These are phyloP conservation scores for Pseudochirops cupreus DNA, from an alignment of 2,797 vertebrate genomes.

Conservation along the genomic window DNA sequence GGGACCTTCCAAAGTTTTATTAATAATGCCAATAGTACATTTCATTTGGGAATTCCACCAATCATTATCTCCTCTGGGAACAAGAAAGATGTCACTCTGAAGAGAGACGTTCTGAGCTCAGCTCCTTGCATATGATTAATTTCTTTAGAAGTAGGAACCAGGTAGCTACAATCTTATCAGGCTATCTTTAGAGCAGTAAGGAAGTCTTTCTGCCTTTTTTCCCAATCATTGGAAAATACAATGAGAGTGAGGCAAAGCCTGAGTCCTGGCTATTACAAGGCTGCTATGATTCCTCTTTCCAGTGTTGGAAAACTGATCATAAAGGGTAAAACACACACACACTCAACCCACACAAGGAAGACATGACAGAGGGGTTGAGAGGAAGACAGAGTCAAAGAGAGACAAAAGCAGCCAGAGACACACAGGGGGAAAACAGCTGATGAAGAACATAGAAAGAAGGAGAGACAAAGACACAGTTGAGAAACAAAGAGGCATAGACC, in stretches of 20 bases:
- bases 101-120: not conserved
- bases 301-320: not conserved
- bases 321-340: not conserved
- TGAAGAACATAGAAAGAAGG: not conserved
- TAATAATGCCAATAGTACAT: not conserved
- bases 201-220: not conserved
- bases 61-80: not conserved
- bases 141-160: not conserved
- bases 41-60: not conserved
- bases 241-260: not conserved
- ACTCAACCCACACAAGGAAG: not conserved
- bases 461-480: not conserved
- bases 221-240: not conserved
- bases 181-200: not conserved
- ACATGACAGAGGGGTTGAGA: not conserved
- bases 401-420: not conserved
- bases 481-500: not conserved
- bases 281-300: not conserved
- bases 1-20: not conserved
- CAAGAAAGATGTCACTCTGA: not conserved
- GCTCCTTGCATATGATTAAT: not conserved
- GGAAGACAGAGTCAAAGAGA: not conserved
- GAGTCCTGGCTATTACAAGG: not conserved
- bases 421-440: not conserved
- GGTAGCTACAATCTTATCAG: not conserved